Base-by-base conservation (phyloP, 2,888 invertebrate species). In the Rhamnusium bicolor region DNA sequence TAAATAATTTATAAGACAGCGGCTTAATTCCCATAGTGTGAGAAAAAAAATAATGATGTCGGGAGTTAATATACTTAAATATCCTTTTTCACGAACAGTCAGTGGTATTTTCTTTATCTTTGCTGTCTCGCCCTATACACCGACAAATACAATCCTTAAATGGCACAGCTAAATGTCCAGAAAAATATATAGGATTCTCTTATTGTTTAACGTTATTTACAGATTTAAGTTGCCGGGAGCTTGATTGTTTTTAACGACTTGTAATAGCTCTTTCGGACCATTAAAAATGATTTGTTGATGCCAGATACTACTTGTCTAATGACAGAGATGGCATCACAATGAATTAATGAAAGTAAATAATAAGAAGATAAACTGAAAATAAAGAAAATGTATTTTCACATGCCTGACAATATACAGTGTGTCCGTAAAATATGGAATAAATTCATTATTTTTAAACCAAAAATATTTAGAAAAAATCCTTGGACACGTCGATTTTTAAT, bases 151-250 rank as follows among this genome's bases (percentile, higher is more conserved):
- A 2, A 53, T 47, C 66, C 66, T 66, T 66, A 66, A n/a, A 66
- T 66, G 73, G 74, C 73, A 76, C 69, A 69, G 71, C 70, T 70
- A 74, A 79, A 79, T 79, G 69, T 76, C 73, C 60, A 74, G 73
- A 75, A 47, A 62, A 62, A 47, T 62, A 47, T 62, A 47, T 12
- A 49, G 49, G 19, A 47, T 47, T 21, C 62, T 27, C 49, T 62
- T 62, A 62, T 62, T 62, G 62, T 62, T 62, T 62, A 62, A 62
- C 62, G 62, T 49, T 62, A 62, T 47, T 62, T 62, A 47, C 62
- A 14, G 32, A 12, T 49, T 47, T 54, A 54, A 54, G 54, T n/a
- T 19, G n/a, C 8, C 46, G 46, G 46, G 14, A 16, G 58, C 21
- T 32, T 62, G 49, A 46, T 47, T 47, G 46, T 46, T 62, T 47